Percentiles rank a stretch among this genome's conserved stretches.
These are phyloP conservation scores for Falco cherrug DNA, from an alignment of 2,797 vertebrate species.

Conservation along the genomic window DNA sequence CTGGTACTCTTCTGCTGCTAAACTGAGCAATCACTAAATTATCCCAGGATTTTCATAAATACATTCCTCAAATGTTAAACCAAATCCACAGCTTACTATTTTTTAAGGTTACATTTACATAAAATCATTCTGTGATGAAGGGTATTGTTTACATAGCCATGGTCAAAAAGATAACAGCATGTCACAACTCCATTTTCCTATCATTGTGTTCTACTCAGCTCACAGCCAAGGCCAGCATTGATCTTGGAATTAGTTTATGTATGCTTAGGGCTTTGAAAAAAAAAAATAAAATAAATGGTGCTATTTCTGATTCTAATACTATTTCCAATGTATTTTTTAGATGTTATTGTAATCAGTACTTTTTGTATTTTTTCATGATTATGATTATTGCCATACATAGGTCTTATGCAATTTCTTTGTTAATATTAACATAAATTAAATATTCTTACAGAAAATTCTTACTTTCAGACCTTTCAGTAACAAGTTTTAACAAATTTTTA, in stretches of 20 bases:
- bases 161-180: background rate
- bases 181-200: background rate
- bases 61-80: background rate
- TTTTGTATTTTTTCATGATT: background rate
- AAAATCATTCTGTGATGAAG: background rate
- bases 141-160: background rate
- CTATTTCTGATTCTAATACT: background rate
- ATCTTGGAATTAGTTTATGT: background rate
- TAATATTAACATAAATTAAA: background rate
- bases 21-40: background rate
- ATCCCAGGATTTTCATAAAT: background rate
- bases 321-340: background rate
- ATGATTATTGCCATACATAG: background rate
- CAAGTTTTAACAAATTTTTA: background rate
- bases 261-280: background rate
- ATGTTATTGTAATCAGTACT: background rate
- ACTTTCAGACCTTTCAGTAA: background rate
- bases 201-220: background rate
- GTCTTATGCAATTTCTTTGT: background rate
- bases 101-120: background rate
- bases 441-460: background rate
- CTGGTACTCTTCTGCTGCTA: background rate
- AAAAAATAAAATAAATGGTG: accelerated
- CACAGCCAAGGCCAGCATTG: background rate
- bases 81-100: background rate